These are phyloP conservation scores for Rhagonycha fulva DNA, from an alignment of 2,888 invertebrate genomes.

Conservation along the genomic window DNA sequence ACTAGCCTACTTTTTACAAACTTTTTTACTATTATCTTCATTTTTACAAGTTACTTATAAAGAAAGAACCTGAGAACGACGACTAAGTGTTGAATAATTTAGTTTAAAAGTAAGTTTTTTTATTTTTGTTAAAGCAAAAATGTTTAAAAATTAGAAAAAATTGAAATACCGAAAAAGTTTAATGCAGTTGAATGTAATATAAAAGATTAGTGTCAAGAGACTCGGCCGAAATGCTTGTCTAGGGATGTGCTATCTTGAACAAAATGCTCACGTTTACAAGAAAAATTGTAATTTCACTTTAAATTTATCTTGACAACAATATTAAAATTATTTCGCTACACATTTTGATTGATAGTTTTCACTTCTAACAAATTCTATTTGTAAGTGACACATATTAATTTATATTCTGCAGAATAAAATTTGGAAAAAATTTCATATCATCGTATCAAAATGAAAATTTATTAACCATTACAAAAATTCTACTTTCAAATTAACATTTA, in stretches of 20 bases:
- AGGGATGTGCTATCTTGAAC: slow-evolving; percentile 1
- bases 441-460: neutral
- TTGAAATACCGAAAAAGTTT: neutral
- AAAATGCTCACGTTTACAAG: slow-evolving; percentile 2
- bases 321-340: neutral
- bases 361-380: neutral
- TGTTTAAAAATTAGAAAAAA: neutral
- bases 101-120: neutral
- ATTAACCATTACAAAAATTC: neutral
- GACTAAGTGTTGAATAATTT: neutral
- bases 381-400: neutral
- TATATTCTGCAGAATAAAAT: neutral
- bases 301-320: neutral
- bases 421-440: neutral
- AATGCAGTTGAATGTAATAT: slow-evolving; percentile 4
- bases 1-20: neutral
- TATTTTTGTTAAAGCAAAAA: neutral
- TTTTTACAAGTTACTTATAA: neutral
- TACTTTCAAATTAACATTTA: neutral
- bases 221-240: neutral
- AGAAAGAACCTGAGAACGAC: neutral
- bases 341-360: neutral
- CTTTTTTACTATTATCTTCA: neutral
- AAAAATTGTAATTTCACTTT: neutral
- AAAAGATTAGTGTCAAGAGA: slow-evolving; percentile 2